Evolutionary conservation across 2,797 vertebrate genomes (phyloP), one percentile per base, ranked within the genome.

Genomic region (Epinephelus awoara): DNA sequence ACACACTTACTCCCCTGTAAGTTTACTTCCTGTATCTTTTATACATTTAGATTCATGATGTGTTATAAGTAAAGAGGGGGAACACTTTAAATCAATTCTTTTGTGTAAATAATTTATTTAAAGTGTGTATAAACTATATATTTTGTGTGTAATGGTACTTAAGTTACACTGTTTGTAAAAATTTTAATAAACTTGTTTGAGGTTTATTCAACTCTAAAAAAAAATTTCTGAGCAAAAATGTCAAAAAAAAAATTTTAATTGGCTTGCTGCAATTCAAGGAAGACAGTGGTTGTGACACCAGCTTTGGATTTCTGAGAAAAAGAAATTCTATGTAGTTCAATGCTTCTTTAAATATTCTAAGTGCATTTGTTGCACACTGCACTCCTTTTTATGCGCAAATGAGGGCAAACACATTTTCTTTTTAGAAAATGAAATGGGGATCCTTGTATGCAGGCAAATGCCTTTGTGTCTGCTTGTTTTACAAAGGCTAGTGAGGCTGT

Each of bases 301-400:
- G 21, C 38, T 52, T 61, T n/a, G 17, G 27, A 9, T 29, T 84
- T 82, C 34, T 46, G 23, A 47, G 65, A 71, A 75, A 74, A 23
- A 58, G 0, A 66, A 55, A n/a, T 59, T 65, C 13, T 12, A 19
- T 21, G 51, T 11, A 9, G 5, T 34, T 10, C 11, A 8, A 10
- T 29, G 34, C 52, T 57, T 51, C 9, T 58, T 58, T 51, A 6
- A 70, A 40, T 50, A n/a, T 0, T 38, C 1, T 1, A 2, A 21
- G 57, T 49, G 3, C 44, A 50, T 55, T 46, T 55, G 11, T 54
- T 51, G 3, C 12, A 55, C 29, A 40, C 3, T n/a, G 34, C 4
- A 15, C 42, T 34, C 2, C 40, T 40, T 59, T 40, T 34, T 5
- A 15, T 9, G 1, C 3, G 3, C 1, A 59, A 62, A 59, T 50